Base-by-base conservation (phyloP, 2,113 vertebrate genomes). In the Chaetura pelagica region DNA sequence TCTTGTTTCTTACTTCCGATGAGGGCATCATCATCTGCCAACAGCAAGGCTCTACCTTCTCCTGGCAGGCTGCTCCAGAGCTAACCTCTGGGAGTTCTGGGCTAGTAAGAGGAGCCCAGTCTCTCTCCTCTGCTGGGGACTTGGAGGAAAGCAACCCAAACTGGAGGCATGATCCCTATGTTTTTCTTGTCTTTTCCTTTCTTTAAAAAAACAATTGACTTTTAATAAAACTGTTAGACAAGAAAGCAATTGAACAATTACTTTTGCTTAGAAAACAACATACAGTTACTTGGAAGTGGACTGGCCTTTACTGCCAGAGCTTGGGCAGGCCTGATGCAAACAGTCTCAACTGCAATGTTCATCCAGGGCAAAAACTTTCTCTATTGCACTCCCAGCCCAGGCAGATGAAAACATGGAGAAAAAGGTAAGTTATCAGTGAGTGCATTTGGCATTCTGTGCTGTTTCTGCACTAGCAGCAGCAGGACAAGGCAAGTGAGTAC, bases 1-100 rank as follows among this genome's bases (percentile, higher is more conserved):
- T 51, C 55, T 80, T 0, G 0, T 69, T 72, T 75, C 51, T 75
- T 71, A 27, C 5, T 74, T 40, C 24, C 0, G 0, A 21, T 18
- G 48, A 91, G 74, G 66, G 92, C 92, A 72, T 64, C 92, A 72
- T 64, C 94, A 96, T 38, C 92, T 96, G 77, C 90, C 2, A 57
- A 84, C 63, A 94, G 77, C n/a, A 88, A 93, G 40, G 46, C 62
- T 63, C 48, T 48, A 22, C 26, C n/a, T 82, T 38, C 57, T 84
- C 52, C 57, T 32, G n/a, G 48, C 26, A 40, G 35, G 61, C 35
- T 76, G 66, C 62, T 82, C 54, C 78, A 89, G 34, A 75, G 52
- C 84, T 40, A n/a, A 30, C 22, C 38, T 66, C 52, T 62, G 48
- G 1, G 0, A 86, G 29, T 2, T 19, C 75, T 57, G 46, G 23